Evolutionary conservation across 2,888 invertebrate species (phyloP).

Genomic region (Alviniconcha strummeri): DNA sequence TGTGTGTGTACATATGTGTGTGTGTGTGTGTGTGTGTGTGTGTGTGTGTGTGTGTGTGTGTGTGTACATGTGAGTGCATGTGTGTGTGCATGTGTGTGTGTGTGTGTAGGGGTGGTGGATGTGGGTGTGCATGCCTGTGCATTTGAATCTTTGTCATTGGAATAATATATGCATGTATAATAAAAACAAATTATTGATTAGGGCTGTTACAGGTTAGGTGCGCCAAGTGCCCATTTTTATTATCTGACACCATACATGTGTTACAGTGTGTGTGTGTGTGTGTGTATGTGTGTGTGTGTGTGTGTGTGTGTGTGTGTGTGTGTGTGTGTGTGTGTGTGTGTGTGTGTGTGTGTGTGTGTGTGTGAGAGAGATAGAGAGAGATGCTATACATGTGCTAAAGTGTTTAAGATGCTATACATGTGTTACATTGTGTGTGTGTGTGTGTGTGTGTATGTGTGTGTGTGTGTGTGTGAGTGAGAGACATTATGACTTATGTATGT

Average conservation of each 20-base stretch:
- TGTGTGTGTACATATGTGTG: too few relatives aligned
- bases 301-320: conserved; percentile 9
- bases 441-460: conserved; percentile 9
- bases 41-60: not conserved
- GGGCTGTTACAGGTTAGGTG: not conserved
- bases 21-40: conserved; percentile 14
- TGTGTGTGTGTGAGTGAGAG: not conserved
- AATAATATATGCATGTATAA: not conserved
- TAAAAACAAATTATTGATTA: not conserved
- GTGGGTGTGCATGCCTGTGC: too few relatives aligned
- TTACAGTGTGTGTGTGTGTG: not conserved
- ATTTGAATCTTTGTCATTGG: too few relatives aligned
- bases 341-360: not conserved
- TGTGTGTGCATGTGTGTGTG: not conserved
- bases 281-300: conserved; percentile 13
- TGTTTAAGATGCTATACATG: not conserved
- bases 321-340: not conserved
- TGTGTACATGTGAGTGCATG: not conserved
- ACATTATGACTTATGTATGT: too few relatives aligned
- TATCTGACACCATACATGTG: not conserved
- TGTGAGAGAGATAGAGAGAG: conserved; percentile 5
- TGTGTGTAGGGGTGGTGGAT: not conserved
- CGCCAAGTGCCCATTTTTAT: not conserved
- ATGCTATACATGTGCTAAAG: not conserved
- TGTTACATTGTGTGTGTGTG: not conserved